A percentile compares a stretch with the other conserved stretches of the same genome.
Conservation (phyloP, 2,797 vertebrate genomes). For the Cyclura pinguis region DNA sequence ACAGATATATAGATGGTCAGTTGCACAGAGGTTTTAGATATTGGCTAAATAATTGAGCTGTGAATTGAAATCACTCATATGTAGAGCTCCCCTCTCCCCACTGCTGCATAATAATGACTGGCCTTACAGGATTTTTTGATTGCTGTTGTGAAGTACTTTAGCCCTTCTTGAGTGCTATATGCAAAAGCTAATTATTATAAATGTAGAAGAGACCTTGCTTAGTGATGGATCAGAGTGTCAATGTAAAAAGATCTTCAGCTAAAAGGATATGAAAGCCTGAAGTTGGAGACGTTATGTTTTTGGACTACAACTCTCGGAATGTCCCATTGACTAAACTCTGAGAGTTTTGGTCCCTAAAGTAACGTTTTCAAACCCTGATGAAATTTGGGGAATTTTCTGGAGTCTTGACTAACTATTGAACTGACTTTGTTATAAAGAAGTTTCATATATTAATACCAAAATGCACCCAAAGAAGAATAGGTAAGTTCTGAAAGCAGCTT, state of each 20-base stretch:
- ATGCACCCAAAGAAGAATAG: rapidly evolving
- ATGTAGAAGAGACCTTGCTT: neutral
- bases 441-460: neutral
- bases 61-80: neutral
- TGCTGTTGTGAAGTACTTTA: neutral
- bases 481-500: too few species aligned
- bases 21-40: neutral
- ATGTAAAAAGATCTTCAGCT: neutral
- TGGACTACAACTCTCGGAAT: too few species aligned
- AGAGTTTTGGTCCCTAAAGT: too few species aligned
- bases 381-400: neutral
- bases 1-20: neutral
- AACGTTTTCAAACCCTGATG: neutral
- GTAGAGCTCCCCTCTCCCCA: too few species aligned
- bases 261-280: neutral
- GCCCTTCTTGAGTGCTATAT: neutral
- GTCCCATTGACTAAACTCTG: too few species aligned
- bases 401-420: neutral
- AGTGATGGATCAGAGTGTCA: neutral
- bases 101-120: neutral
- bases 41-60: neutral
- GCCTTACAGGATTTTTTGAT: neutral
- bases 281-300: too few species aligned
- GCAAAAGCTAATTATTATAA: neutral
- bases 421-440: neutral